Evolutionary conservation across 2,888 invertebrate genomes (phyloP), one percentile per base, ranked within the genome.

Genomic region (Sinopyrophorus schimmeli): DNA sequence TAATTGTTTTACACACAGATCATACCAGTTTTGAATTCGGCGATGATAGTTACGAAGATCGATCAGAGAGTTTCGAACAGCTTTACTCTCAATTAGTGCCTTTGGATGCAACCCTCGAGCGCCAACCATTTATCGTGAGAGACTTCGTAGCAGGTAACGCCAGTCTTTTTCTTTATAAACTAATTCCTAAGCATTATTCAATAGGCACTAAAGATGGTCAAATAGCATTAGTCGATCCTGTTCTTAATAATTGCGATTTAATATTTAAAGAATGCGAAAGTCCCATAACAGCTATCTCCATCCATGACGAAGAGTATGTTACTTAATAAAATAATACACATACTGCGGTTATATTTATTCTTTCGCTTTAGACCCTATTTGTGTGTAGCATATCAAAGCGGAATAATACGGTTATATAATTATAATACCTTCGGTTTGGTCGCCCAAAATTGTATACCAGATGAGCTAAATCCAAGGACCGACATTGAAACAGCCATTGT

Each of bases 121-220:
- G 69, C 10, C 73, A 74, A 31, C 76, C 77, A 0, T 80, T 83
- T 56, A 54, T 78, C 16, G 67, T 80, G 6, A 72, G 77, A 38
- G 79, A 81, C 58, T 83, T 82, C 56, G 67, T 82, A 39, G 64
- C 81, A 20, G 74, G 83, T 84, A 68, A 73, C 56, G 28, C n/a
- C 27, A n/a, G 9, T 41, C 10, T 14, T 27, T 42, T 26, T n/a
- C n/a, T n/a, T n/a, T n/a, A n/a, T 16, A 11, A 9, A 21, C 21
- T 12, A 20, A 9, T 6, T 3, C 5, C 31, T 30, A 20, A 30
- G 3, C 9, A 15, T 9, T 18, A 11, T 57, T 59, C n/a, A n/a
- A 12, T 64, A 79, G 79, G 71, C 50, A 74, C 77, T 1, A 49
- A 61, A 1, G 74, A 76, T 44, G 72, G 77, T 41, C 77, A 79